Evolutionary conservation across 2,797 vertebrate genomes (phyloP), one percentile per base, ranked within the genome.

Genomic region (Danio aesculapii): DNA sequence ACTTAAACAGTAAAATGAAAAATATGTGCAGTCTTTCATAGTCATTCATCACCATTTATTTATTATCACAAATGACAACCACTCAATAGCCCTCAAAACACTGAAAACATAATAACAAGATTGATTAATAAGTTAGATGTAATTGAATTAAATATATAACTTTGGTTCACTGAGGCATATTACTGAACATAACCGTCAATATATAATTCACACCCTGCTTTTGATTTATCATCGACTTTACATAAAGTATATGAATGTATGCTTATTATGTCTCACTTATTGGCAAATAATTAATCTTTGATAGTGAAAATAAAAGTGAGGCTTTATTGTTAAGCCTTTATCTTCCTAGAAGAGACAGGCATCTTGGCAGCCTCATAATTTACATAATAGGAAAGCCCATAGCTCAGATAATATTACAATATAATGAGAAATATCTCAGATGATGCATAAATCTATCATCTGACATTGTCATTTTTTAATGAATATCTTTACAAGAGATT

Each of bases 311-410:
- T 46, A 30, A 5, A 67, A 67, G 10, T 68, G 41, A 1, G 2
- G 19, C 13, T 49, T 68, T 77, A 68, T 77, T 58, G 58, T 19
- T 10, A 77, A 68, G n/a, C 63, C 64, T 14, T 57, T 17, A 57
- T 77, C 17, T 77, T n/a, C 13, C 52, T 55, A 16, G 55, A 16
- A 67, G 12, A 76, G 59, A 75, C 62, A 6, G 6, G 8, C 12
- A 30, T 66, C 1, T 76, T 55, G 17, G 44, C 49, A 76, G 21
- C 67, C 62, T 77, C 52, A 77, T 77, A 17, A 77, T 70, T 59
- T 58, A 67, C 50, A 30, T 44, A 69, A 59, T 49, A 69, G 0
- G 43, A 68, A 68, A 30, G 19, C 19, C 19, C 17, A 39, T 30
- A 78, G 21, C 44, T 52, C 66, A 19, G 55, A 78, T 78, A 11